Evolutionary conservation across 2,888 invertebrate genomes (phyloP).

Genomic region (Cistogaster globosa): DNA sequence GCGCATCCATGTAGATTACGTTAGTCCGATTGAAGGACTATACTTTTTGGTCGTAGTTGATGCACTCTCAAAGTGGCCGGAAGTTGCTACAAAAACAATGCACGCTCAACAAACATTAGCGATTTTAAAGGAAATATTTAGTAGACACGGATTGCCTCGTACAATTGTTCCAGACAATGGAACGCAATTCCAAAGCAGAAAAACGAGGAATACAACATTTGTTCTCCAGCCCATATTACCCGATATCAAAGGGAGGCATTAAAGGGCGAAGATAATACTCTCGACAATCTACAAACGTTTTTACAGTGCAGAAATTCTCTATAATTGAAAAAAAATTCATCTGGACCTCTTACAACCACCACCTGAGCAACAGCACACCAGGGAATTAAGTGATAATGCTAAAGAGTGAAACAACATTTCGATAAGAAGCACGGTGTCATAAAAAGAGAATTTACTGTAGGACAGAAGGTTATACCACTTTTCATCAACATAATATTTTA

Average conservation of each 20-base stretch:
- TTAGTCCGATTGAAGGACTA: conserved; percentile 74
- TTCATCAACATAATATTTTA: no score
- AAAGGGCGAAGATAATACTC: no score
- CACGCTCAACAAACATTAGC: conserved; percentile 56
- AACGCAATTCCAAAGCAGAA: conserved; percentile 22
- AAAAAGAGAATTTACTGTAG: no score
- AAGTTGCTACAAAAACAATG: conserved; percentile 72
- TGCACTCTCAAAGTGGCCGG: conserved; percentile 81
- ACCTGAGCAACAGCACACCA: neutral
- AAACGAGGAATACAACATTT: conserved; percentile 17
- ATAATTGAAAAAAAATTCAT: neutral
- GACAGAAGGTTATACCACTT: conserved; percentile 11
- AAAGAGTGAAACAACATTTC: no score
- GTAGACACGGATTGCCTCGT: conserved; percentile 63
- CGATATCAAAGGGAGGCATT: no score
- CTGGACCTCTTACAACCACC: conserved; percentile 65
- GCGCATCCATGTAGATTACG: conserved; percentile 82
- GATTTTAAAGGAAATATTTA: conserved; percentile 57
- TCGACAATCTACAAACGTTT: no score
- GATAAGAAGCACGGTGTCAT: no score
- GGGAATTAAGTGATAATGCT: no score
- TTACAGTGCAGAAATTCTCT: conserved; percentile 42
- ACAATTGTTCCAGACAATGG: conserved; percentile 36
- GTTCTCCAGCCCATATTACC: no score
- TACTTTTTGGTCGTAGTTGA: conserved; percentile 79